These are phyloP conservation scores for Taenioides sp. DNA, from an alignment of 2,797 vertebrate genomes.

Conservation along the genomic window DNA sequence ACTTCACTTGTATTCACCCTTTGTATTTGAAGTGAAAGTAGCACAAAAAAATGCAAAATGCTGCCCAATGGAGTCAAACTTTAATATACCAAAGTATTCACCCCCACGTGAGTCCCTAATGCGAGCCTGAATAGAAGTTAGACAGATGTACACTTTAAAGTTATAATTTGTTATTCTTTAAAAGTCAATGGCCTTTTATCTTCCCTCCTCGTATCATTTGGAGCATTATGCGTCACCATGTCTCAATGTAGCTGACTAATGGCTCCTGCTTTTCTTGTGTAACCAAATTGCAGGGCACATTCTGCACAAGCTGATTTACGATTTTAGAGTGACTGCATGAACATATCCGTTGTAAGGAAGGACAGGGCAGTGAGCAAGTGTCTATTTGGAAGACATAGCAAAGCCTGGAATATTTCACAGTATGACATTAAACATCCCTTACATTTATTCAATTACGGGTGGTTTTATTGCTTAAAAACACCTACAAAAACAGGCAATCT, in stretches of 20 bases:
- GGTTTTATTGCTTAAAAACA: no score
- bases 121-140: background rate
- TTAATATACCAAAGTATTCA: no score
- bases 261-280: constrained; percentile 59
- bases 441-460: no score
- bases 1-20: no score
- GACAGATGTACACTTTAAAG: background rate
- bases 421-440: no score
- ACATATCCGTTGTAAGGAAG: constrained; percentile 12
- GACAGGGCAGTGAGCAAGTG: background rate
- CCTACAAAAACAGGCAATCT: no score
- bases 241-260: constrained; percentile 59
- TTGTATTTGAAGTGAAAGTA: no score
- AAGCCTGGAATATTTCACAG: background rate
- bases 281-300: constrained; percentile 55
- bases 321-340: constrained; percentile 34
- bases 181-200: background rate
- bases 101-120: background rate
- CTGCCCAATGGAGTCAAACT: no score
- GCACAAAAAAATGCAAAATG: no score
- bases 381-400: background rate
- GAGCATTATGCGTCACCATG: constrained; percentile 51
- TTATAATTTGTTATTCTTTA: constrained; percentile 7
- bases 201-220: constrained; percentile 12
- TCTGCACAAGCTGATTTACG: constrained; percentile 55